Evolutionary conservation across 2,888 invertebrate genomes (phyloP), one percentile per base, ranked within the genome.

Genomic region (Drosophila ezoana): DNA sequence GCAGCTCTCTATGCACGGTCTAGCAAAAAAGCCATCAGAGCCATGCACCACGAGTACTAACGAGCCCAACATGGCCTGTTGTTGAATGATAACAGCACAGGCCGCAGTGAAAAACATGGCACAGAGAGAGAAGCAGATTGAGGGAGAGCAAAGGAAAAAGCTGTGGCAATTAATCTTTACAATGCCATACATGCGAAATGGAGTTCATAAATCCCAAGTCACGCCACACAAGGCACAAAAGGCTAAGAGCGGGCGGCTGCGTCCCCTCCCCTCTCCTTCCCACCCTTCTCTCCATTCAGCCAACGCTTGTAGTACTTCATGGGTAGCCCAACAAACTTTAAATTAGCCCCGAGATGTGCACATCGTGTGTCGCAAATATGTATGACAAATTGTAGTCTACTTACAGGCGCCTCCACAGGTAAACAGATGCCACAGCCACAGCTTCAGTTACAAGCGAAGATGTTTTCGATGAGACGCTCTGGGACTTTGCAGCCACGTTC

Each of bases 151-250:
- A 4, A 40, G 23, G 35, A 51, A 59, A 62, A 59, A 71, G 73
- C 83, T 63, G 77, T 75, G 84, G 82, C 82, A 83, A 86, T 83
- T 83, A 83, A 83, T 83, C 87, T 83, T 83, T 79, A 81, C 82
- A 86, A 86, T 83, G 60, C 70, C 76, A 74, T 81, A 86, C 82
- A 83, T 76, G 82, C 81, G 81, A 83, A 81, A 83, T 86, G 84
- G 84, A 86, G 84, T 83, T 86, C 84, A 83, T 83, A 86, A 83
- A 83, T 83, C 83, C 74, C 87, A 76, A 83, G 82, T 83, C 74
- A 83, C 71, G 87, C 83, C 60, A 78, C 67, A 72, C 59, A 49
- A 56, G 69, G 14, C 72, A 63, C 66, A 76, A 72, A 66, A 23
- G 60, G 41, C 58, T 18, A 32, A 33, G 32, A 40, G 69, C 18